Conservation (phyloP, 1,140 invertebrate species). For the Hydropsyche tenuis region DNA sequence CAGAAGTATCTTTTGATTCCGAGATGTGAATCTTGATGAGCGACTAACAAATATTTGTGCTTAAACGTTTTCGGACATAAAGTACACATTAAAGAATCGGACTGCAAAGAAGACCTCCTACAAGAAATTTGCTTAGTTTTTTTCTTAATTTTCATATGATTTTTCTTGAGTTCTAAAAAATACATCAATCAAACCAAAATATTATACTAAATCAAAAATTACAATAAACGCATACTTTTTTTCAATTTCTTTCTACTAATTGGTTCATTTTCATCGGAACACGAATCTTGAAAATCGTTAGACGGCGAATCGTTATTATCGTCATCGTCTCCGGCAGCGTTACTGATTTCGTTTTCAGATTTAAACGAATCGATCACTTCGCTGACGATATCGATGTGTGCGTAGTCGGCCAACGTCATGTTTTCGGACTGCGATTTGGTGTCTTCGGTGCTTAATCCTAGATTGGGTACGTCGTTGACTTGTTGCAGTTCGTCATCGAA, state of each 20-base stretch:
- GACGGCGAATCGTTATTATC: not conserved
- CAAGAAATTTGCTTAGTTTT: not conserved
- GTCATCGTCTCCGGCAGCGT: not conserved
- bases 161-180: constrained; percentile 6
- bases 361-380: not conserved
- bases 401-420: not conserved
- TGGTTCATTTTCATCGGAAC: not conserved
- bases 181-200: not conserved
- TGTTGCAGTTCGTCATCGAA: constrained; percentile 24
- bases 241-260: not conserved
- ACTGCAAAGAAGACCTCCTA: not conserved
- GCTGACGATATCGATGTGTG: not conserved
- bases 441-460: not conserved
- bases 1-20: constrained; percentile 49
- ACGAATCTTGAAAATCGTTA: not conserved
- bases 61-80: constrained; percentile 44
- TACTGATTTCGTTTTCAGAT: not conserved
- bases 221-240: not conserved
- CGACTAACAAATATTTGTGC: constrained; percentile 35
- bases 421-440: not conserved
- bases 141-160: constrained; percentile 10
- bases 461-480: not conserved
- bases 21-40: constrained; percentile 48
- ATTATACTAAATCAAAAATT: not conserved
- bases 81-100: constrained; percentile 35